These are phyloP conservation scores for Drosophila colorata DNA, from an alignment of 2,888 invertebrate species.

Conservation along the genomic window DNA sequence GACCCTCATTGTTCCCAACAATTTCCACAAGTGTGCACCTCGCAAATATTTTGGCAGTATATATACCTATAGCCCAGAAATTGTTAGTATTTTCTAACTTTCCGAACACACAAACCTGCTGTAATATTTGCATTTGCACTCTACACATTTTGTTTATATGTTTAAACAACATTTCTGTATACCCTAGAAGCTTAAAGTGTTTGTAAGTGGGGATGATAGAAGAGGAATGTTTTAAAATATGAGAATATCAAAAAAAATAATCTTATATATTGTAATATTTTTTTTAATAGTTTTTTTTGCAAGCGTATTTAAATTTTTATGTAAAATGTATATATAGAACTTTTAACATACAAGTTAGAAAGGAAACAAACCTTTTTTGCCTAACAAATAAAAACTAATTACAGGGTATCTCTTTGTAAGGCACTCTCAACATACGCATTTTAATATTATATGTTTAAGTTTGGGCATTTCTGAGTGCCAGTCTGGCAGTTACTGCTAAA, in stretches of 20 bases:
- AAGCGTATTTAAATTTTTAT: too few species aligned
- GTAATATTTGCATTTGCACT: not conserved
- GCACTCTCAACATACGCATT: accelerated
- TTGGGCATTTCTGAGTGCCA: slow-evolving; percentile 7
- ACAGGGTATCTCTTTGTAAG: slow-evolving; percentile 3
- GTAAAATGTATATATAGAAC: too few species aligned
- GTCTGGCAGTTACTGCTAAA: slow-evolving; percentile 17
- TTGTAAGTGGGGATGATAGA: not conserved
- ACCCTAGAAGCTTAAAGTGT: not conserved
- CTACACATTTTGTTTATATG: slow-evolving; percentile 2
- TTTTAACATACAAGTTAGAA: not conserved
- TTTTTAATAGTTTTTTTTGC: not conserved
- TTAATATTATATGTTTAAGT: not conserved
- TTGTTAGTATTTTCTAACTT: slow-evolving; percentile 36
- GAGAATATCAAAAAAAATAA: too few species aligned
- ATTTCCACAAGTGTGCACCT: slow-evolving; percentile 32
- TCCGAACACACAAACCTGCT: not conserved
- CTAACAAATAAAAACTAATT: too few species aligned
- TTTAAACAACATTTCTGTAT: not conserved
- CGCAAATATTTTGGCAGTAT: slow-evolving; percentile 29
- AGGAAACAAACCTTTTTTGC: too few species aligned
- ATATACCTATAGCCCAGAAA: slow-evolving; percentile 18
- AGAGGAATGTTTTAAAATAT: not conserved
- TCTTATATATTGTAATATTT: not conserved
- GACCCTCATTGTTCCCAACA: slow-evolving; percentile 10